Conservation (phyloP, 2,888 invertebrate species). For the Brachycybe producta region DNA sequence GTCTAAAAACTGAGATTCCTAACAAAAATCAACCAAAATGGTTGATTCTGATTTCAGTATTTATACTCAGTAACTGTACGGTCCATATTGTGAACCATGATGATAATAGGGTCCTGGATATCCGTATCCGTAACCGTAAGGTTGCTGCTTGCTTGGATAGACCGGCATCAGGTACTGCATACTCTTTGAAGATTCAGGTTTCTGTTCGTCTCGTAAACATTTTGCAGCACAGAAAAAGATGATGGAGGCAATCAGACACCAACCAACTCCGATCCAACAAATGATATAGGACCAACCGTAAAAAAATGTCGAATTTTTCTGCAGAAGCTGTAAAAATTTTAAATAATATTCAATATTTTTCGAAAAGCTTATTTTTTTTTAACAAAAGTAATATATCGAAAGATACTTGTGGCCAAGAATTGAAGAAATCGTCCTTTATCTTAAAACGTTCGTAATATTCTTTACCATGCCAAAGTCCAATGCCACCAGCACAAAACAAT, state of each 20-base stretch:
- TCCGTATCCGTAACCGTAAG: constrained; percentile 56
- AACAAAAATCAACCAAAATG: too few relatives aligned
- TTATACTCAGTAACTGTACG: constrained; percentile 65
- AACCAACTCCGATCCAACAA: constrained; percentile 91
- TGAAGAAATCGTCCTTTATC: constrained; percentile 80
- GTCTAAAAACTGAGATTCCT: too few relatives aligned
- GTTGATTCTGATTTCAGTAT: too few relatives aligned
- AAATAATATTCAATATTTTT: background rate
- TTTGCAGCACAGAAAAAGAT: constrained; percentile 86
- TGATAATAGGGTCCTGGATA: constrained; percentile 75
- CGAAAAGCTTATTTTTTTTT: background rate
- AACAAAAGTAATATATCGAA: background rate
- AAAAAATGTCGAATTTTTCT: constrained; percentile 28
- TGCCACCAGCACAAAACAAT: constrained; percentile 77
- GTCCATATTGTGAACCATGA: constrained; percentile 73
- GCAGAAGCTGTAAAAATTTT: constrained; percentile 23
- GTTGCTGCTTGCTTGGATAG: constrained; percentile 74
- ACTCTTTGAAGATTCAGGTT: constrained; percentile 88
- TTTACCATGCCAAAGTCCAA: constrained; percentile 92
- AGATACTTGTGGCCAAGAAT: constrained; percentile 55
- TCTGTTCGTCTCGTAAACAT: constrained; percentile 84
- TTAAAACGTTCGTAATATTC: constrained; percentile 92
- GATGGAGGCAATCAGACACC: constrained; percentile 79
- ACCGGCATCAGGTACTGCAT: constrained; percentile 97
- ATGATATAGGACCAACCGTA: constrained; percentile 97